Evolutionary conservation across 2,113 vertebrate species (phyloP).

Genomic region (Petrocephalus zakoni): DNA sequence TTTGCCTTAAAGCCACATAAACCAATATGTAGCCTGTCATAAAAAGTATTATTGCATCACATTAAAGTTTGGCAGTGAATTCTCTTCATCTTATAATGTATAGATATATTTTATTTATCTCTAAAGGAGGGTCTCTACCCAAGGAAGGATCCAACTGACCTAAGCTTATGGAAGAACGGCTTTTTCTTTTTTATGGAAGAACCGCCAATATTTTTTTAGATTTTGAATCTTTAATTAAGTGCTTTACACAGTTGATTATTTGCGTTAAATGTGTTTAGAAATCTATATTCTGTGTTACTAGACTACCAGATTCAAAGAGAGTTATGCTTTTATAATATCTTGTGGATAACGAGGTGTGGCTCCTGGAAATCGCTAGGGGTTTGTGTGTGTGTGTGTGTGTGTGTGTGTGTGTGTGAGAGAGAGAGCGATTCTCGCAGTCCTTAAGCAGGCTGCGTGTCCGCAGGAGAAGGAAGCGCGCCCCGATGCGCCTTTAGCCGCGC

Average conservation of each 20-base stretch:
- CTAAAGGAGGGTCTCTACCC: background rate
- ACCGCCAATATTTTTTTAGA: background rate
- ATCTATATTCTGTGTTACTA: background rate
- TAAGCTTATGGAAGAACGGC: background rate
- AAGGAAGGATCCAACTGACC: background rate
- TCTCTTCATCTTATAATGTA: background rate
- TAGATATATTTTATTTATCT: slow-evolving; percentile 13
- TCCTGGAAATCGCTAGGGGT: background rate
- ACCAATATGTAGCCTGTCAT: background rate
- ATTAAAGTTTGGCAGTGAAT: background rate
- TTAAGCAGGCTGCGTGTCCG: background rate
- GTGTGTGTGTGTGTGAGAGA: background rate
- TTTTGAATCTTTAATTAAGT: background rate
- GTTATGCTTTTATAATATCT: background rate
- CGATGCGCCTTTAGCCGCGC: no score
- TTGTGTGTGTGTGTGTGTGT: background rate
- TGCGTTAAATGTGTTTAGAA: background rate
- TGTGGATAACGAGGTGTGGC: background rate
- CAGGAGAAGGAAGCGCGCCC: background rate
- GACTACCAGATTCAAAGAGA: background rate
- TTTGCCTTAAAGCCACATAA: slow-evolving; percentile 16
- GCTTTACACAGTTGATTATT: background rate
- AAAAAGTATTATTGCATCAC: background rate
- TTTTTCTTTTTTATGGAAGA: no score
- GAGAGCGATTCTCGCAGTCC: background rate